Percentiles rank a stretch among this genome's conserved stretches.
Conservation (phyloP, 2,797 vertebrate species). For the Chanos chanos region DNA sequence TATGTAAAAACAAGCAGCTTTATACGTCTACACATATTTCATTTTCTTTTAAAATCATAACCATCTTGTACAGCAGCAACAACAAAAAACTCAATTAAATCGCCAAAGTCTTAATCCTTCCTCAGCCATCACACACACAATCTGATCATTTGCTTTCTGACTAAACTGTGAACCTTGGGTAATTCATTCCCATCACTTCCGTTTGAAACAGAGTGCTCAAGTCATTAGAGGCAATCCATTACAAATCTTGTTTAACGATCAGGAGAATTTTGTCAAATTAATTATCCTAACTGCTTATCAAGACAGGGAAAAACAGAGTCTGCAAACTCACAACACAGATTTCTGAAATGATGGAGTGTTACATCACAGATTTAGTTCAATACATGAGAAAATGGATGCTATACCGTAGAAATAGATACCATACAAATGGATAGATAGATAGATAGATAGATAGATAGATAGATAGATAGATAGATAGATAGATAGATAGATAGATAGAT, state of each 20-base stretch:
- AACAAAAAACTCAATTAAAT: conserved; percentile 5
- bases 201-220: conserved; percentile 28
- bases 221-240: conserved; percentile 47
- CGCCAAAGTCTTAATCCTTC: conserved; percentile 8
- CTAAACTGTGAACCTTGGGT: conserved; percentile 16
- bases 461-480: too few relatives aligned
- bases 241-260: conserved; percentile 43
- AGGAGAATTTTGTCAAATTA: conserved; percentile 39
- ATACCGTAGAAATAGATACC: too few relatives aligned
- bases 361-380: too few relatives aligned
- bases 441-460: too few relatives aligned
- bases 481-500: too few relatives aligned
- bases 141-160: conserved; percentile 12
- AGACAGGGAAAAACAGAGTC: conserved; percentile 36
- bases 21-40: neutral
- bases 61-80: too few relatives aligned
- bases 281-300: conserved; percentile 46
- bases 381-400: too few relatives aligned
- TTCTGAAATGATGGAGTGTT: neutral
- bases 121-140: conserved; percentile 24
- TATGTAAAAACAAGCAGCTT: conserved; percentile 13
- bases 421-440: too few relatives aligned
- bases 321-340: conserved; percentile 11
- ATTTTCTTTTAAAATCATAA: too few relatives aligned
- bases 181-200: conserved; percentile 27